Conservation (phyloP, 2,797 vertebrate genomes). For the Miopithecus talapoin region DNA sequence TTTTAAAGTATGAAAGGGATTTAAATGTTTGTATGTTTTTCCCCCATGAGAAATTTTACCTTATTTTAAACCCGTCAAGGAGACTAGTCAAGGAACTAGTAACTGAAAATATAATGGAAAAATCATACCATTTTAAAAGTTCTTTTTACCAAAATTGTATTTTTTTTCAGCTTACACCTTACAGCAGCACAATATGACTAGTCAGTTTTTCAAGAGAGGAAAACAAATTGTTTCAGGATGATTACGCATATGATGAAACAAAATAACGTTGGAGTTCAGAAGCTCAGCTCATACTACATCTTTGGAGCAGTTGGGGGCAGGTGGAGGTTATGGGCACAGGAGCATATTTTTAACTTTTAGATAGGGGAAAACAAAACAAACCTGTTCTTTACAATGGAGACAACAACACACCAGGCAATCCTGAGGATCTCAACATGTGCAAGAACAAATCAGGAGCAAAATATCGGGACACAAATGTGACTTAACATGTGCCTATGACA, state of each 20-base stretch:
- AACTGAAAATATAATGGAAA: neutral
- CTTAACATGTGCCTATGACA: neutral
- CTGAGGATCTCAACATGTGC: neutral
- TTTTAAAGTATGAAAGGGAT: neutral
- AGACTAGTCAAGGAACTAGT: neutral
- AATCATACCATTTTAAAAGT: neutral
- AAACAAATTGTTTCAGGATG: neutral
- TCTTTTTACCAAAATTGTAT: neutral
- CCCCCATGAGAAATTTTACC: neutral
- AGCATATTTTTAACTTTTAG: neutral
- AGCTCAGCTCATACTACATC: neutral
- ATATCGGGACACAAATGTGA: neutral
- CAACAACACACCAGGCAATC: neutral
- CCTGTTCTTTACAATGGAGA: neutral
- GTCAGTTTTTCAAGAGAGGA: neutral
- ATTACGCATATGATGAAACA: neutral
- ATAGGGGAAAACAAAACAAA: neutral
- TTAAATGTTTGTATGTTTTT: neutral
- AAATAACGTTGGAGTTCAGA: neutral
- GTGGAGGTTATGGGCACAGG: neutral
- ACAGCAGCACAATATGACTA: neutral
- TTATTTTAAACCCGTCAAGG: conserved; percentile 3
- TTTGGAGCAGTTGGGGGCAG: no score
- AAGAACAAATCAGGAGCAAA: neutral
- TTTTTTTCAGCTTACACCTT: neutral